These are phyloP conservation scores for Hyppa rectilinea DNA, from an alignment of 2,888 invertebrate species.

Conservation along the genomic window DNA sequence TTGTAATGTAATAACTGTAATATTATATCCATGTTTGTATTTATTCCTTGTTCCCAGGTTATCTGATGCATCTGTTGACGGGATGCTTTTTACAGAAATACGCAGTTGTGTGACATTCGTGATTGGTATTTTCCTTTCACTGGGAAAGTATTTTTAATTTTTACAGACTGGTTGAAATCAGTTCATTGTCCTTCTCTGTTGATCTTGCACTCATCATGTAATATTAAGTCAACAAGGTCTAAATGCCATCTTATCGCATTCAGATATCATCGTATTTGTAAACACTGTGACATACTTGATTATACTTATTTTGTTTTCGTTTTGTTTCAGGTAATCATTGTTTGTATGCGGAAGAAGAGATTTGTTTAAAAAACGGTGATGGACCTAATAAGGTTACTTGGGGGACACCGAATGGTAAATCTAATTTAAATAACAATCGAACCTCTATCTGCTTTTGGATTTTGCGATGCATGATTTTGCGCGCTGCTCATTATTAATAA, in stretches of 20 bases:
- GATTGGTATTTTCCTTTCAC: conserved; percentile 22
- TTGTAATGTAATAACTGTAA: conserved; percentile 10
- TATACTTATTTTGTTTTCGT: conserved; percentile 50
- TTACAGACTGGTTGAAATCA: conserved; percentile 18
- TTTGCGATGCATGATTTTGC: conserved; percentile 12
- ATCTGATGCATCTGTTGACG: neutral
- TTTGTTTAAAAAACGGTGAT: conserved; percentile 1
- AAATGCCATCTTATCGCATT: conserved; percentile 44
- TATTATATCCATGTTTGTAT: neutral
- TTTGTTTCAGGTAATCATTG: conserved; percentile 71
- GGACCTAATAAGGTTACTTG: conserved; percentile 31
- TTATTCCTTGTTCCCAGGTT: conserved; percentile 7
- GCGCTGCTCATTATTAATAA: conserved; percentile 26
- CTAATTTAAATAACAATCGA: conserved; percentile 35
- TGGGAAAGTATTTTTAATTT: conserved; percentile 34
- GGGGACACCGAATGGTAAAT: conserved; percentile 12
- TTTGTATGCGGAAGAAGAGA: conserved; percentile 2
- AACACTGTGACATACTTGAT: conserved; percentile 40
- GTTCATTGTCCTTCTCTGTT: conserved; percentile 58
- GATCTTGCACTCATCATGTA: conserved; percentile 33
- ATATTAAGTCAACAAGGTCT: conserved; percentile 40
- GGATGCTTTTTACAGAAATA: neutral
- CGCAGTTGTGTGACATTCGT: neutral
- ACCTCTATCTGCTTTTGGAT: conserved; percentile 12
- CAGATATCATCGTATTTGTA: conserved; percentile 27